Base-by-base conservation (phyloP, 2,888 invertebrate species). In the Lottia scabra region DNA sequence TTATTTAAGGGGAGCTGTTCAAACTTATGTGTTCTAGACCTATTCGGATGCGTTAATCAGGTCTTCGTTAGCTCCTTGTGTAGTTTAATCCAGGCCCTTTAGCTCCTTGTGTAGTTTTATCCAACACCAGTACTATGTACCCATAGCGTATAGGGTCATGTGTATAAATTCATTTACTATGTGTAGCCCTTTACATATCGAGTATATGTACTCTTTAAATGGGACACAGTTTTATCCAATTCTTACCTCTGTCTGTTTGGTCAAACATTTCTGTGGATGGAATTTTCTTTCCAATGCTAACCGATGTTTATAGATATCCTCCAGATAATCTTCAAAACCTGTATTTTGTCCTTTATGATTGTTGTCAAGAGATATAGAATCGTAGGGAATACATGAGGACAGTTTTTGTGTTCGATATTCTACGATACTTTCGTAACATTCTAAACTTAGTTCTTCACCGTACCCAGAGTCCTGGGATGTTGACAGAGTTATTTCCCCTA, bases 221-320 rank as follows among this genome's bases (percentile, higher is more conserved):
- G n/a, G n/a, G n/a, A n/a, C n/a, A n/a, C n/a, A n/a, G n/a, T n/a
- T n/a, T n/a, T n/a, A n/a, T 13, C 15, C n/a, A 63, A 38, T 26
- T 46, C 73, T 46, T 71, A 83, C 85, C 80, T 85, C 80, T 27
- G 80, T 76, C 66, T 85, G 85, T 56, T 80, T 79, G 12, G 78
- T 75, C 19, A 85, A 77, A 69, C 80, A 81, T 16, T 76, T 65
- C 8, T 75, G 63, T 23, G 79, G 79, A 64, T 83, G 81, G 68
- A 79, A 83, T 65, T 78, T 79, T n/a, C 76, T 75, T 70, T 85
- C 84, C 26, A 80, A 70, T 48, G 77, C 77, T n/a, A 80, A 75
- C 66, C 83, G 74, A 70, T 84, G 83, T 8, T 74, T 66, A 71
- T 80, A 85, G 12, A 82, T 81, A n/a, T 83, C 82, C 30, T 78